These are phyloP conservation scores for Poecilia picta DNA, from an alignment of 2,797 vertebrate genomes.

Conservation along the genomic window DNA sequence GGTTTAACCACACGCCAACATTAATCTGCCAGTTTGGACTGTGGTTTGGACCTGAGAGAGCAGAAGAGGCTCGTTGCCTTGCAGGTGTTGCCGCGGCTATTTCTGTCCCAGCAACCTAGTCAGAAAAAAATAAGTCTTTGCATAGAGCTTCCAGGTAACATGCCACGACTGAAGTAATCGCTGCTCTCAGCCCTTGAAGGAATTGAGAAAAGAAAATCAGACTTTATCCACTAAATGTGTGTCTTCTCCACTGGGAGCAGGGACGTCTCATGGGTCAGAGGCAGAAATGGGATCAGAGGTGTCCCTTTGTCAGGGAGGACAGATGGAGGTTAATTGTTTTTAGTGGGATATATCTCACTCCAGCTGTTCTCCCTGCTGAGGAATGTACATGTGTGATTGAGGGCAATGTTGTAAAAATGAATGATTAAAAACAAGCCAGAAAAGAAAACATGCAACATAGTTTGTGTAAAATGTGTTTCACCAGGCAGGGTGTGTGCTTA, in stretches of 20 bases:
- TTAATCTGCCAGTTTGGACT: slow-evolving; percentile 72
- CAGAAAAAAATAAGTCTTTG: slow-evolving; percentile 27
- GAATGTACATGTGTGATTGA: slow-evolving; percentile 7
- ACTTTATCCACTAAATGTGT: slow-evolving; percentile 52
- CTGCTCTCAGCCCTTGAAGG: slow-evolving; percentile 44
- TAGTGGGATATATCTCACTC: slow-evolving; percentile 51
- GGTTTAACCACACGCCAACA: slow-evolving; percentile 49
- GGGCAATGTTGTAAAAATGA: slow-evolving; percentile 5
- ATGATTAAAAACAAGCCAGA: slow-evolving; percentile 29
- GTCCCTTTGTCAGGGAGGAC: slow-evolving; percentile 54
- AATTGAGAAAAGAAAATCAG: slow-evolving; percentile 35
- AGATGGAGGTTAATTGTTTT: slow-evolving; percentile 66
- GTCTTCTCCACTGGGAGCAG: slow-evolving; percentile 44
- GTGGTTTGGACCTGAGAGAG: slow-evolving; percentile 37
- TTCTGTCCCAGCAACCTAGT: slow-evolving; percentile 48
- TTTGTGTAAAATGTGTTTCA: not conserved
- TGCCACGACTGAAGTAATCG: slow-evolving; percentile 54
- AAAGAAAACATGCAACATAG: slow-evolving; percentile 7
- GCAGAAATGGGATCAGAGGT: slow-evolving; percentile 38
- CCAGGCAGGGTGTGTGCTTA: not conserved
- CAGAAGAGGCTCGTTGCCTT: slow-evolving; percentile 23
- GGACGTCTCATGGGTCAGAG: slow-evolving; percentile 40
- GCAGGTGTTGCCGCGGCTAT: slow-evolving; percentile 70
- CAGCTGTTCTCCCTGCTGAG: slow-evolving; percentile 26
- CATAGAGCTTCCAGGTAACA: slow-evolving; percentile 55